Base-by-base conservation (phyloP, 2,888 invertebrate species). In the Melieria crassipennis region DNA sequence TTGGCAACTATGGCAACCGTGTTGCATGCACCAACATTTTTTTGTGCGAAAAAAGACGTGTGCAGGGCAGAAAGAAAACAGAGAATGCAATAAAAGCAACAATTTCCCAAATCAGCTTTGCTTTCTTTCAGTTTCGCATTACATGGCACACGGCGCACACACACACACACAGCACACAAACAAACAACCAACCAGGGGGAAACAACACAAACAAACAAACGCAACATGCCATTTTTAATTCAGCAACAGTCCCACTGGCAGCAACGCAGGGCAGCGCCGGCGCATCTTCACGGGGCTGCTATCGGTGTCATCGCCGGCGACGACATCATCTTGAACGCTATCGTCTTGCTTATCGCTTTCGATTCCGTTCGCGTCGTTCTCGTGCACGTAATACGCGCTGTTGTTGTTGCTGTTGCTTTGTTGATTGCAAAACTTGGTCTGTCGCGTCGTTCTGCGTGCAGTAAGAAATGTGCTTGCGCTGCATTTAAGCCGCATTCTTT, bases 391-490 rank as follows among this genome's bases (percentile, higher is more conserved):
- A 16, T 16, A 1, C 16, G 60, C 16, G 16, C 58, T 50, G 13
- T 10, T 65, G 45, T 10, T 52, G 4, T 45, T 52, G 30, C 16
- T 61, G 9, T 55, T 46, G 13, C 52, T 55, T 60, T 62, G 46
- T 55, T 69, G 68, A 46, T 55, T 69, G 55, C 62, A 62, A 52
- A 68, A 69, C 52, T 55, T 68, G 50, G 43, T n/a, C 4, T 5
- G 10, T 58, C 11, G 11, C 3, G 16, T 57, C 4, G 13, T 57
- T 57, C 30, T 58, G 13, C 30, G 30, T 56, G 13, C 7, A 56
- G 56, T 13, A 9, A 13, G 3, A 30, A 56, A 56, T 56, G 46
- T 46, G 9, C 30, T 48, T 16, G 16, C 2, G 16, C 16, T 16
- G n/a, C n/a, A n/a, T n/a, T n/a, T n/a, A n/a, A n/a, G n/a, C n/a